A percentile compares a stretch with the other conserved stretches of the same genome.
Evolutionary conservation across 2,888 invertebrate genomes (phyloP).

Genomic region (Napeogenes inachia): DNA sequence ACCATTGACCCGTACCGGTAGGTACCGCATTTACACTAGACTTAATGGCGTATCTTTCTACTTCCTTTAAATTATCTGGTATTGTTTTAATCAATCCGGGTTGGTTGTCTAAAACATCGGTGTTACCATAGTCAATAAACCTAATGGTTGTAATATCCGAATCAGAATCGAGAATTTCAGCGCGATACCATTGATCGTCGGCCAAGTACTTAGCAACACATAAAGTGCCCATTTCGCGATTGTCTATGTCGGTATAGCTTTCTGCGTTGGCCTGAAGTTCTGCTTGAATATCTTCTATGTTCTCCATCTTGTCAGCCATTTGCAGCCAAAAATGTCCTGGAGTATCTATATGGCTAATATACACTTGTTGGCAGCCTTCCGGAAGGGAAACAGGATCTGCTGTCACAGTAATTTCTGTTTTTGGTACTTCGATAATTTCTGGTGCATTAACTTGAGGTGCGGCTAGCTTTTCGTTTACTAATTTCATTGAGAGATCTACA

Average conservation of each 20-base stretch:
- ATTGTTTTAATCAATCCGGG: conserved; percentile 79
- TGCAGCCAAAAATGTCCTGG: conserved; percentile 88
- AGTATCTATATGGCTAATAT: conserved; percentile 84
- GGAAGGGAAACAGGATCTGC: conserved; percentile 56
- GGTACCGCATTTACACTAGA: conserved; percentile 83
- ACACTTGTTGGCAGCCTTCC: conserved; percentile 66
- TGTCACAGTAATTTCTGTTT: conserved; percentile 37
- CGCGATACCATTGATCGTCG: conserved; percentile 95
- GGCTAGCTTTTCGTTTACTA: conserved; percentile 63
- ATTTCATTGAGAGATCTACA: conserved; percentile 69
- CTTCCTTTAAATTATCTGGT: conserved; percentile 75
- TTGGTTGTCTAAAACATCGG: conserved; percentile 82
- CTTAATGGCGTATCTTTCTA: conserved; percentile 78
- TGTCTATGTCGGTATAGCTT: conserved; percentile 73
- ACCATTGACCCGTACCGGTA: conserved; percentile 80
- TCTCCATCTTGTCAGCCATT: conserved; percentile 73
- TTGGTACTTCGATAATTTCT: conserved; percentile 43
- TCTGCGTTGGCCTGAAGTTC: conserved; percentile 79
- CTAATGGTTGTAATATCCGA: conserved; percentile 85
- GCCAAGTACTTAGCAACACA: conserved; percentile 89
- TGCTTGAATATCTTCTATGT: conserved; percentile 79
- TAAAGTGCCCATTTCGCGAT: conserved; percentile 77
- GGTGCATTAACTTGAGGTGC: conserved; percentile 46
- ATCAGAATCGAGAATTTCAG: conserved; percentile 88
- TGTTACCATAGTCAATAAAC: conserved; percentile 88